Conservation (phyloP, 1,140 invertebrate genomes). For the Asbolus verrucosus region DNA sequence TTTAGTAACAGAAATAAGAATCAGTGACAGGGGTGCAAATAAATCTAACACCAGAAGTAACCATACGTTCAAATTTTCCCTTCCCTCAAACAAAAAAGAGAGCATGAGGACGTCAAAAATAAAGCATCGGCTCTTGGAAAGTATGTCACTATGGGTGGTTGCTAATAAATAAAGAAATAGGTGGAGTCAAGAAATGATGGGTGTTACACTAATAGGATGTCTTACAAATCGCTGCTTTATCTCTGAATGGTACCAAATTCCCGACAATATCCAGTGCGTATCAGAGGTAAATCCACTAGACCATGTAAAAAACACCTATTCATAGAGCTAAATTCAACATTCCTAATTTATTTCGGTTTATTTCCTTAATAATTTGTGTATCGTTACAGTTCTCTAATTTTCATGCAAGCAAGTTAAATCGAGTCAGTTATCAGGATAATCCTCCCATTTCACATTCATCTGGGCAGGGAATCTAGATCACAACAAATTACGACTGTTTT, state of each 20-base stretch:
- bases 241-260: constrained; percentile 13
- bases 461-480: constrained; percentile 20
- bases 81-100: background rate
- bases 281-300: constrained; percentile 12
- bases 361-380: too few species aligned
- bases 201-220: too few species aligned
- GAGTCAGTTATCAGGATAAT: constrained; percentile 31
- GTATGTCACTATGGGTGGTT: constrained; percentile 15
- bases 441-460: constrained; percentile 14
- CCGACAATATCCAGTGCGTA: background rate
- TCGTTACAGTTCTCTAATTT: background rate
- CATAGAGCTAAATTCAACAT: too few species aligned
- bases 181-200: too few species aligned
- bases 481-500: constrained; percentile 35
- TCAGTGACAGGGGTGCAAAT: constrained; percentile 36
- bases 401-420: background rate
- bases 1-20: background rate
- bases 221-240: constrained; percentile 39
- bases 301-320: constrained; percentile 28
- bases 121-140: constrained; percentile 11
- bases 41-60: constrained; percentile 25
- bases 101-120: constrained; percentile 27
- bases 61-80: background rate
- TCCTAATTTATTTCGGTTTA: too few species aligned
- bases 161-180: constrained; percentile 31